Conservation (phyloP, 2,113 vertebrate genomes). For the Osmerus mordax region DNA sequence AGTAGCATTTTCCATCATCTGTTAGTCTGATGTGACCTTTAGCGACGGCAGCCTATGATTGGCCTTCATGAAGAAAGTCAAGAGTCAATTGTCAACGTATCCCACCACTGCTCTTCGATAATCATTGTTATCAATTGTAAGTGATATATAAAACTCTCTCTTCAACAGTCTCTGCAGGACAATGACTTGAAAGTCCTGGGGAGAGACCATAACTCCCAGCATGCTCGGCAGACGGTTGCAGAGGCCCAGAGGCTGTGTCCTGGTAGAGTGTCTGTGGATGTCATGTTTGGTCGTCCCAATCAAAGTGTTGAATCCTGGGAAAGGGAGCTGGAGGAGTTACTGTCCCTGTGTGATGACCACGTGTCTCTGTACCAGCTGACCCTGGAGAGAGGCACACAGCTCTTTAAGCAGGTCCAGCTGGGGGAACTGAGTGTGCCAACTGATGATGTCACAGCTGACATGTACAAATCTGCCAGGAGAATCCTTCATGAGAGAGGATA, state of each 20-base stretch:
- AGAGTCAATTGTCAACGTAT: no score
- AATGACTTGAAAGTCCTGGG: conserved; percentile 77
- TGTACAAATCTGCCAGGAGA: conserved; percentile 77
- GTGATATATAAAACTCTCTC: neutral
- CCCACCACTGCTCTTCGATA: neutral
- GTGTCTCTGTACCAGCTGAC: conserved; percentile 80
- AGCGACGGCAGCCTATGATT: no score
- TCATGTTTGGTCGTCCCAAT: conserved; percentile 85
- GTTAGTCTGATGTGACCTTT: neutral
- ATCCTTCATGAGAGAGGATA: conserved; percentile 73
- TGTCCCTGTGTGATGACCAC: conserved; percentile 3
- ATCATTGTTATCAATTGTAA: no score
- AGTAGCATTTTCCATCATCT: conserved; percentile 15
- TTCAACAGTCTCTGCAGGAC: conserved; percentile 77
- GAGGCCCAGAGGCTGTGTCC: conserved; percentile 76
- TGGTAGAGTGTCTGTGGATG: conserved; percentile 81
- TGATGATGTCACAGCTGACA: conserved; percentile 76
- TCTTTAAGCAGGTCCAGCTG: conserved; percentile 75
- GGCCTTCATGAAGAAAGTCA: no score
- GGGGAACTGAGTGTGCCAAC: conserved; percentile 59
- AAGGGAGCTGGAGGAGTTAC: neutral
- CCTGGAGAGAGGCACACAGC: conserved; percentile 82
- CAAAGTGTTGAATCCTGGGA: conserved; percentile 70
- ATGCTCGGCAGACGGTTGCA: conserved; percentile 75
- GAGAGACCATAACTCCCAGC: conserved; percentile 76